Evolutionary conservation across 2,113 vertebrate genomes (phyloP), one percentile per base, ranked within the genome.

Genomic region (Gopherus flavomarginatus): DNA sequence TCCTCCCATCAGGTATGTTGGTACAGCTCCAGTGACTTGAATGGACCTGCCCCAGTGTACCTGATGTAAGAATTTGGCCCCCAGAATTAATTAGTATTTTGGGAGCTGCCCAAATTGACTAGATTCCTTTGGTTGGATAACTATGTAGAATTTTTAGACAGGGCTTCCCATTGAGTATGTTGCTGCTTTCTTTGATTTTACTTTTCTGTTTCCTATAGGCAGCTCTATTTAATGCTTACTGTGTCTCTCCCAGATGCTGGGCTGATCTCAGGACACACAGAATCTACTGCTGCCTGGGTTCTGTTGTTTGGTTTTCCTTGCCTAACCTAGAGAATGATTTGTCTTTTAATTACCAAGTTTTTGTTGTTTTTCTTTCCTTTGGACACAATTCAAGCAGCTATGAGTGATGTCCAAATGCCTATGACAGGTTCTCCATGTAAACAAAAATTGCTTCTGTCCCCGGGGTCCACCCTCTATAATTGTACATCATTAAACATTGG

Each of bases 381-480:
- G 95, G 96, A 94, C 86, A 91, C 83, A 93, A 91, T 91, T 98
- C 95, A 96, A 90, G 54, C 89, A 95, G 90, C 90, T 54, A 90
- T 85, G 75, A 96, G 88, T 91, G 96, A 90, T 5, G 24, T 56
- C 85, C n/a, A 6, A 86, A 94, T 93, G 90, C 85, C 78, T 92
- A 1, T 95, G 97, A 96, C 93, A 96, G 85, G 91, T 97, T 97
- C 96, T 96, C 92, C 1, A 0, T 93, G 85, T 95, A 95, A 94
- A 97, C 95, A 97, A 95, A 96, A 97, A 94, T 62, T 90, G 96
- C 88, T 94, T 96, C 85, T 97, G 57, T 97, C 96, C 92, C 93
- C n/a, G 27, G 94, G 91, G 96, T 83, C 93, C 88, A n/a, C 95
- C 81, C 90, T 90, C 65, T 87, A 1, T 92, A 59, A 91, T 87